Evolutionary conservation across 64 coral and sea anemone genomes (phyloP), one percentile per base, ranked within the genome.

Genomic region (Montipora cactus): DNA sequence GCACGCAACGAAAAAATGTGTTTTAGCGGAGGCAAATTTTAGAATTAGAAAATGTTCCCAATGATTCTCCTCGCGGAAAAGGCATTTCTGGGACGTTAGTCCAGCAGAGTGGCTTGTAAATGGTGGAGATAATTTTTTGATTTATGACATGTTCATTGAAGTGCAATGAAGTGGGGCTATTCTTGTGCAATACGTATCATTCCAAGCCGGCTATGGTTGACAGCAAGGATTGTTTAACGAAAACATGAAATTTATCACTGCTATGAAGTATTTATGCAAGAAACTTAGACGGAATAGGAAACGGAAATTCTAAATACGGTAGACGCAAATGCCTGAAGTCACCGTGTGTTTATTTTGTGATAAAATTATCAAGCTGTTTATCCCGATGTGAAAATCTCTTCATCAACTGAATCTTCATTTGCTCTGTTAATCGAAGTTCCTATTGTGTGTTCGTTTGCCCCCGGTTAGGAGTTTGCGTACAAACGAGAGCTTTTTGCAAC

Each of bases 1-100:
- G 82, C 82, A 86, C 82, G 82, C 82, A 86, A 86, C 44, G 18
- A 11, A 86, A 86, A 86, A 49, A 86, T 86, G 62, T 64, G 47
- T 12, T 50, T 4, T 2, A 20, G 3, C 13, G 45, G 8, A 9
- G 22, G 44, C 23, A 44, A 2, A 13, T 45, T 76, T 46, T 46
- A 14, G 37, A 45, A 76, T 2, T 4, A 76, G 23, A 12, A 12
- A 4, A 11, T 7, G 6, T 37, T 76, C 5, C 19, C 8, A 14
- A 18, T 13, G 46, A 78, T 78, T 15, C 18, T 78, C 47, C 18
- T 44, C 59, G 19, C 74, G 11, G 13, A 7, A 5, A n/a, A 47
- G 19, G 76, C 12, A 78, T 16, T 49, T 10, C 76, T 49, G 47
- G 0, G 76, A 19, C 53, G 53, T 57, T 57, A 15, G 3, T 48